Evolutionary conservation across 2,888 invertebrate species (phyloP).

Genomic region (Agapetus fuscipes): DNA sequence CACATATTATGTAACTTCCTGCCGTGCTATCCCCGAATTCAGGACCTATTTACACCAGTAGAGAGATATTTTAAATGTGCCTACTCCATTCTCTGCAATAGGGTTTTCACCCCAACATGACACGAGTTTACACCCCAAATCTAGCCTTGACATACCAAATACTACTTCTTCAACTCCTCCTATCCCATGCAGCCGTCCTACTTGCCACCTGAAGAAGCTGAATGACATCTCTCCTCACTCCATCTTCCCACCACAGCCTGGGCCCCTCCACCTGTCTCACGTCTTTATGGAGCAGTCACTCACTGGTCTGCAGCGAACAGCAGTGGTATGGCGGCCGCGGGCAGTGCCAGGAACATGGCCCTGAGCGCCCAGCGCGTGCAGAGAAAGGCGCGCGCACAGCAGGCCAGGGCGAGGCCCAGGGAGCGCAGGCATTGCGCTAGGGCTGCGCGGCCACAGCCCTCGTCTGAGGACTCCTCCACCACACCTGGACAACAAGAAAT

Average conservation of each 20-base stretch:
- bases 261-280: background rate
- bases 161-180: too few relatives aligned
- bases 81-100: too few relatives aligned
- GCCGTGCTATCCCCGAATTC: too few relatives aligned
- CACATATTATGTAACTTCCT: too few relatives aligned
- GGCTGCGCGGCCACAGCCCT: constrained; percentile 46
- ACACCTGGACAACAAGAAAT: constrained; percentile 33
- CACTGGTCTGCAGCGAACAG: constrained; percentile 17
- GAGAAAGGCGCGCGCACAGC: constrained; percentile 51
- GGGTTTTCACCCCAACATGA: too few relatives aligned
- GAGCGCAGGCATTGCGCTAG: constrained; percentile 50
- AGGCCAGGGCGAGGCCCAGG: constrained; percentile 53
- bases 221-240: constrained; percentile 26
- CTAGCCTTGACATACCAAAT: too few relatives aligned
- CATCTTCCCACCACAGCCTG: background rate
- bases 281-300: background rate
- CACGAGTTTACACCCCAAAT: too few relatives aligned
- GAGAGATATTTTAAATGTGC: too few relatives aligned
- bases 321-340: constrained; percentile 27
- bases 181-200: too few relatives aligned
- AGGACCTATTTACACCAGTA: too few relatives aligned
- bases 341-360: constrained; percentile 36
- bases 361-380: constrained; percentile 45
- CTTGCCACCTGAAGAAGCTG: too few relatives aligned
- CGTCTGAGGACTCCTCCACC: constrained; percentile 32